Evolutionary conservation across 2,888 invertebrate genomes (phyloP).

Genomic region (Lasioglossum calceatum): DNA sequence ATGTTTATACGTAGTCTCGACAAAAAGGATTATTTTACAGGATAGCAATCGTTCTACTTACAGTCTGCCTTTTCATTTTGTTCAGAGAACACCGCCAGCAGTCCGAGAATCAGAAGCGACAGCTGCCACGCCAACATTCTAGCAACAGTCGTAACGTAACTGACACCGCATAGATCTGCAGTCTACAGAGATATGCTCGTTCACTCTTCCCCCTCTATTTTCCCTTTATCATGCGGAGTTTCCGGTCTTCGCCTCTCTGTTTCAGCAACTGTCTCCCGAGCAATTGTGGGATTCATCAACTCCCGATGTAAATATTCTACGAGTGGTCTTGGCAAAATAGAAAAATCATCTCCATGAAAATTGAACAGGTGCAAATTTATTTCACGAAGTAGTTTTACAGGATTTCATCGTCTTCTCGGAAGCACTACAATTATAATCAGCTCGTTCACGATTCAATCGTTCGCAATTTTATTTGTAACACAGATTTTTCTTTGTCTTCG

Average conservation of each 20-base stretch:
- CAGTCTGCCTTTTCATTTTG: conserved; percentile 38
- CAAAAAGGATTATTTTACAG: not conserved
- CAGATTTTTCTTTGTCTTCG: too few species aligned
- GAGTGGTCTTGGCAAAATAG: too few species aligned
- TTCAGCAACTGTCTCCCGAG: not conserved
- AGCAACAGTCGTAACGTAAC: not conserved
- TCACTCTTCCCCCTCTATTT: conserved; percentile 31
- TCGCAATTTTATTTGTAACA: too few species aligned
- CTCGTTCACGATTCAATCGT: too few species aligned
- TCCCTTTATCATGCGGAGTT: conserved; percentile 43
- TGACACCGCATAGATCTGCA: not conserved
- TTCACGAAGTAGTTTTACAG: not conserved
- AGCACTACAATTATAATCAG: too few species aligned
- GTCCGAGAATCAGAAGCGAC: conserved; percentile 28
- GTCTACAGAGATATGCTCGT: not conserved
- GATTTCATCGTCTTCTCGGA: too few species aligned
- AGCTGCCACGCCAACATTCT: conserved; percentile 26
- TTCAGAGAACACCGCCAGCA: not conserved
- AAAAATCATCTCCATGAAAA: not conserved
- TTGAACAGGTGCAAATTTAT: not conserved
- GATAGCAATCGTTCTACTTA: conserved; percentile 37
- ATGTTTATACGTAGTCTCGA: not conserved
- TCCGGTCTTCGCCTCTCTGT: not conserved
- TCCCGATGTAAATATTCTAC: too few species aligned
- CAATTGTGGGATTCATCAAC: too few species aligned